phyloP scores from a whole-genome alignment of 2,797 vertebrate species.

The Sebastes nivosus region DNA sequence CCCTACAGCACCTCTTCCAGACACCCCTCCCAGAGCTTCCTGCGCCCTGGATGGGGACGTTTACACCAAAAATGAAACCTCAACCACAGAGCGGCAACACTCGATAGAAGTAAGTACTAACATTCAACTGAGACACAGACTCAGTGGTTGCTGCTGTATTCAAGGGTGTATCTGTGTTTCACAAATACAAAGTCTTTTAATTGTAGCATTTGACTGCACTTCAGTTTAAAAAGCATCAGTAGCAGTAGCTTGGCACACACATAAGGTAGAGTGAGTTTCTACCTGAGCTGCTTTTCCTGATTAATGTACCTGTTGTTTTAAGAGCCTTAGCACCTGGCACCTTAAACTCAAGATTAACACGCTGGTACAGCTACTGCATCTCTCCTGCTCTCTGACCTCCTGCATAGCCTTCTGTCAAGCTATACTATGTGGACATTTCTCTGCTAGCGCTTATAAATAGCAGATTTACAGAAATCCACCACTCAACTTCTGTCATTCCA shows the following conservation, averaged over 20 bases:
- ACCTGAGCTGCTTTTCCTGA: slow-evolving; percentile 33
- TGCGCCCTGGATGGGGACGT: slow-evolving; percentile 43
- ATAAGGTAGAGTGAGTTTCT: slow-evolving; percentile 3
- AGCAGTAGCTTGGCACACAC: background rate
- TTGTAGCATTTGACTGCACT: background rate
- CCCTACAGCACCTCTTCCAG: slow-evolving; percentile 73
- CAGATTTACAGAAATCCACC: slow-evolving; percentile 18
- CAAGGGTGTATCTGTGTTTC: no score
- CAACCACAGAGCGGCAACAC: slow-evolving; percentile 71
- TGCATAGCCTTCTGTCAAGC: slow-evolving; percentile 13
- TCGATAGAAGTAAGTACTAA: slow-evolving; percentile 80
- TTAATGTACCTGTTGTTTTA: slow-evolving; percentile 50
- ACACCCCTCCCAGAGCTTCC: slow-evolving; percentile 70
- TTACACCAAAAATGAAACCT: slow-evolving; percentile 31
- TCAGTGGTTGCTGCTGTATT: background rate
- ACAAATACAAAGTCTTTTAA: background rate
- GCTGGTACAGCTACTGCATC: slow-evolving; percentile 46
- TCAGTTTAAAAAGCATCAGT: slow-evolving; percentile 9
- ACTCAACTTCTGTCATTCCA: slow-evolving; percentile 79
- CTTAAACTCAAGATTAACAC: slow-evolving; percentile 61
- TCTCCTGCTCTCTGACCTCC: slow-evolving; percentile 36
- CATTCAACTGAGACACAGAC: background rate
- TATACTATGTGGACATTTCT: slow-evolving; percentile 7
- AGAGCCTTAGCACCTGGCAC: slow-evolving; percentile 46
- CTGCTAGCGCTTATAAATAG: background rate